Base-by-base conservation (phyloP, 1,140 invertebrate genomes). In the Ceratina calcarata region DNA sequence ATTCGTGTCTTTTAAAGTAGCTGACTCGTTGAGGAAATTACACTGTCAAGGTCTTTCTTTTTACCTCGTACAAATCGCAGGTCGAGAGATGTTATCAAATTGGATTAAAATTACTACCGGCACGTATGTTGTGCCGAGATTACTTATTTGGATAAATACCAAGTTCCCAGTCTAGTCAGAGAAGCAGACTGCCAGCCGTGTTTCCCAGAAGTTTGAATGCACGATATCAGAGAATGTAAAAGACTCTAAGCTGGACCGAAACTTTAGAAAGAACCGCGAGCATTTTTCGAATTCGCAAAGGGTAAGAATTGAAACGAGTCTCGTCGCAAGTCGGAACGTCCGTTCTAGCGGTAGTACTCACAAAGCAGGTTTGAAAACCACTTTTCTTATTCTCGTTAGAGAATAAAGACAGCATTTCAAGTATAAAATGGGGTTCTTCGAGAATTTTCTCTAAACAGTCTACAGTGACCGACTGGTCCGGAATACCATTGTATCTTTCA, bases 361-460 rank as follows among this genome's bases (percentile, higher is more conserved):
- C 57, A n/a, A 16, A 15, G 22, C 70, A 16, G 18, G 72, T 83
- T 83, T 76, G 80, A 83, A 72, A 53, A n/a, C 76, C 51, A 18
- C 27, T 18, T 64, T 60, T 57, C 18, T 49, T n/a, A 61, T 55
- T 22, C 20, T 49, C 32, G 58, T 85, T 76, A 80, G 55, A 45
- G 37, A 27, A n/a, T 18, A 3, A 24, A 45, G 27, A 68, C 75
- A 85, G 45, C 58, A 15, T 68, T 83, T 80, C 62, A 60, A 16
- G 37, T 24, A 13, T 62, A 73, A 71, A 72, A 62, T 4, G 22
- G 13, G 24, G 12, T 20, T 66, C 3, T 10, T 13, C n/a, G 55
- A 13, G 15, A 18, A 37, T 73, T 55, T 65, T 55, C 32, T 45
- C 22, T 15, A 37, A 80, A 60, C 51, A 51, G 24, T 55, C 49